Conservation (phyloP, 1,140 invertebrate genomes). For the Doryteuthis pealeii region DNA sequence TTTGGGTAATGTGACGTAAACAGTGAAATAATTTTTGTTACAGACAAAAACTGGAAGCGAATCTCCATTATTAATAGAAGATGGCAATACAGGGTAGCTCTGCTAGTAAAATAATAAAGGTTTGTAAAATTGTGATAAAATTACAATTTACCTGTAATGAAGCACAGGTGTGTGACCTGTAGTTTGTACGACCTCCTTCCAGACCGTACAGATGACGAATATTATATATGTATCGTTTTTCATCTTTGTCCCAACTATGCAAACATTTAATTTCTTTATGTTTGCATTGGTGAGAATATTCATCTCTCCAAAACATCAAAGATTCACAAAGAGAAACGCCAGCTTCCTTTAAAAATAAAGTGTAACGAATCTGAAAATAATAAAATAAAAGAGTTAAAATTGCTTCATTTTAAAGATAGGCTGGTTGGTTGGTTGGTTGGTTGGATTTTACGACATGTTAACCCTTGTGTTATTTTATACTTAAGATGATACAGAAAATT, state of each 20-base stretch:
- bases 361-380: constrained; percentile 65
- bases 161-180: constrained; percentile 65
- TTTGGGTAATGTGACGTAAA: too few relatives aligned
- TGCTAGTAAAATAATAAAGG: too few relatives aligned
- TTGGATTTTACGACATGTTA: too few relatives aligned
- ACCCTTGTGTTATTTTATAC: too few relatives aligned
- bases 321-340: constrained; percentile 70
- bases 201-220: constrained; percentile 74
- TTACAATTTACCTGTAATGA: constrained; percentile 58
- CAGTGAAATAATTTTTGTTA: too few relatives aligned
- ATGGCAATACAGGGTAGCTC: too few relatives aligned
- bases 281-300: constrained; percentile 66
- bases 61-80: too few relatives aligned
- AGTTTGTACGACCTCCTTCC: constrained; percentile 69
- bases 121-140: too few relatives aligned
- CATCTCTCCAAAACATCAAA: constrained; percentile 69
- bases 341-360: constrained; percentile 72
- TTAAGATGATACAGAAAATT: too few relatives aligned
- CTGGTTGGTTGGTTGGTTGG: too few relatives aligned
- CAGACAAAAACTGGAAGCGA: too few relatives aligned
- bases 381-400: constrained; percentile 5
- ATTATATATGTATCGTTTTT: constrained; percentile 70
- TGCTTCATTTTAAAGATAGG: too few relatives aligned
- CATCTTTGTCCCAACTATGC: constrained; percentile 69
- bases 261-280: constrained; percentile 60